Evolutionary conservation across 1,140 invertebrate species (phyloP).

Genomic region (Magallana angulata): DNA sequence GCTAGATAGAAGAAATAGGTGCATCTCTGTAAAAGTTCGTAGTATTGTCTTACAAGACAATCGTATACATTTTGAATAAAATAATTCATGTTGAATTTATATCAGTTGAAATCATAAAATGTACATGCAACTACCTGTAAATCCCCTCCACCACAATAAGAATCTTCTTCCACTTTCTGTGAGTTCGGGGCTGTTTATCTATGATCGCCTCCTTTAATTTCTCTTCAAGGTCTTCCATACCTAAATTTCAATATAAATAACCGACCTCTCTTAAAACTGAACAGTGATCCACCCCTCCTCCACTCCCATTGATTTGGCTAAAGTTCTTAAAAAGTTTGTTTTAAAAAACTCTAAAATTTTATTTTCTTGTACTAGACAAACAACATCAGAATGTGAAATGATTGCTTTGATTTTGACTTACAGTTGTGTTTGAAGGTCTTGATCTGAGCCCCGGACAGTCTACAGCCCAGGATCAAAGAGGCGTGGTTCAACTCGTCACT

Average conservation of each 20-base stretch:
- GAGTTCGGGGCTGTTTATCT: slow-evolving; percentile 88
- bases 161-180: slow-evolving; percentile 93
- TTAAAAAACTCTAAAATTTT: too few relatives aligned
- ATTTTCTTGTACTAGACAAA: too few relatives aligned
- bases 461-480: slow-evolving; percentile 94
- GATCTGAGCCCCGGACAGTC: slow-evolving; percentile 91
- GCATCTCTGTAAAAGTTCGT: background rate
- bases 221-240: slow-evolving; percentile 91
- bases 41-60: background rate
- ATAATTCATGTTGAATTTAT: too few relatives aligned
- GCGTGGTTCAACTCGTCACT: slow-evolving; percentile 98
- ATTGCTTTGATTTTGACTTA: slow-evolving; percentile 61
- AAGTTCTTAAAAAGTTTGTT: too few relatives aligned
- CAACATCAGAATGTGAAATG: background rate
- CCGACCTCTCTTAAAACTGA: background rate
- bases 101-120: too few relatives aligned
- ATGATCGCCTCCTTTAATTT: slow-evolving; percentile 88
- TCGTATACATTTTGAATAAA: too few relatives aligned
- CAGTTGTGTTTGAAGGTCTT: slow-evolving; percentile 91
- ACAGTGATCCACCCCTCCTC: too few relatives aligned
- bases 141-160: slow-evolving; percentile 96
- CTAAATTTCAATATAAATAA: slow-evolving; percentile 79
- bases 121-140: slow-evolving; percentile 81
- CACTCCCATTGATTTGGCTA: too few relatives aligned
- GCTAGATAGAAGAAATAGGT: slow-evolving; percentile 81